These are phyloP conservation scores for Paracentrotus lividus DNA, from an alignment of 53 echinoderm and acorn worm genomes.

Conservation along the genomic window DNA sequence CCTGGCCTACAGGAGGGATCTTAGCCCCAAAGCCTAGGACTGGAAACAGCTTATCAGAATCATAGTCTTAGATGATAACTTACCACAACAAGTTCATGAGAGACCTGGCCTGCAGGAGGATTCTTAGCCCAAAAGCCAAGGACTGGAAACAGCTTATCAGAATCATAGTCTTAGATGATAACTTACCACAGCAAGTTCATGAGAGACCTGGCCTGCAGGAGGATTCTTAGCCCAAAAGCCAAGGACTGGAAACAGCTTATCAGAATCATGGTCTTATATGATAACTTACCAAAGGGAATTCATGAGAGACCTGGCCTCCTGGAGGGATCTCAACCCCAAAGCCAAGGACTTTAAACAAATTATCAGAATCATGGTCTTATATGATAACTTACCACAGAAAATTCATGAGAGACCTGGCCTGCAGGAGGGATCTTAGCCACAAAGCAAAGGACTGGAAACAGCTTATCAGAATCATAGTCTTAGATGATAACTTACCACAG, in stretches of 20 bases:
- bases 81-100: too few species aligned
- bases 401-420: constrained; percentile 93
- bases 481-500: constrained; percentile 81
- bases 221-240: constrained; percentile 97
- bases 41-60: too few species aligned
- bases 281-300: constrained; percentile 91
- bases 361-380: constrained; percentile 93
- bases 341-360: constrained; percentile 94
- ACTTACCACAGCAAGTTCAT: constrained; percentile 96
- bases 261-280: constrained; percentile 84
- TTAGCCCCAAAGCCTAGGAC: too few species aligned
- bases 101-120: too few species aligned
- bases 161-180: too few species aligned
- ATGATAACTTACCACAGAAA: constrained; percentile 86
- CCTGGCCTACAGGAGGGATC: too few species aligned
- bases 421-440: constrained; percentile 93
- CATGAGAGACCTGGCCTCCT: constrained; percentile 87
- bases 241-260: constrained; percentile 96
- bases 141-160: too few species aligned
- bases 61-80: too few species aligned
- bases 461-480: constrained; percentile 84
- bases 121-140: too few species aligned
- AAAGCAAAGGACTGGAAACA: constrained; percentile 96
- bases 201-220: constrained; percentile 87
- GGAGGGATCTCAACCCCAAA: constrained; percentile 97